Evolutionary conservation across 2,113 vertebrate species (phyloP), one percentile per base, ranked within the genome.

Genomic region (Cyprinodon brontotheroides): DNA sequence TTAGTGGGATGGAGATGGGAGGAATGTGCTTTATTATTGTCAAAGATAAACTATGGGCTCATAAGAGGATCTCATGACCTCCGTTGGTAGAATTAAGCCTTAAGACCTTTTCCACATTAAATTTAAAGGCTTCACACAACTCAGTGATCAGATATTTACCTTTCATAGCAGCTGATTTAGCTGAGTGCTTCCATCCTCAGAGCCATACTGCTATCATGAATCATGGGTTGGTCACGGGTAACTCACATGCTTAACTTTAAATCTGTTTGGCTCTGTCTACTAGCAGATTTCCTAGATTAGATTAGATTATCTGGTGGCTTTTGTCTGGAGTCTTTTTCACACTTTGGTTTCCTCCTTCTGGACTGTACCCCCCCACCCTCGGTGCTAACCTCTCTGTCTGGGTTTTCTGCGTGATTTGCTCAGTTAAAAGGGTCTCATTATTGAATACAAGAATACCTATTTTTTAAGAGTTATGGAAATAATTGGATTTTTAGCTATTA

Each of bases 311-410:
- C 61, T 22, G 36, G 8, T 48, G 45, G 70, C 59, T 45, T 76
- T 66, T 61, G 59, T 71, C 37, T 29, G 29, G 29, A 61, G 29
- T 39, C 40, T 66, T 48, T 72, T 70, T 74, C 37, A 80, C 71
- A 50, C 7, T 8, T 65, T 41, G 83, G 79, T 84, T 83, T 80
- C 67, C 80, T 48, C 57, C 64, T 40, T 17, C 36, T 71, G 80
- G 68, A 70, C 72, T 60, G 71, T 70, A 72, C 66, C 67, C 68
- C 40, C 60, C 50, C 65, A 40, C 57, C 67, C 66, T 68, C 47
- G 57, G 61, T 65, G 61, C 70, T 74, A 83, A 82, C 84, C 86
- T 85, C 77, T 68, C 68, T 17, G 63, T 77, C 73, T 29, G 53
- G 64, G 75, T 79, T 81, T 80, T 15, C 64, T 61, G 40, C 61